These are phyloP conservation scores for Chloroceryle inda DNA, from an alignment of 2,797 vertebrate species.

Conservation along the genomic window DNA sequence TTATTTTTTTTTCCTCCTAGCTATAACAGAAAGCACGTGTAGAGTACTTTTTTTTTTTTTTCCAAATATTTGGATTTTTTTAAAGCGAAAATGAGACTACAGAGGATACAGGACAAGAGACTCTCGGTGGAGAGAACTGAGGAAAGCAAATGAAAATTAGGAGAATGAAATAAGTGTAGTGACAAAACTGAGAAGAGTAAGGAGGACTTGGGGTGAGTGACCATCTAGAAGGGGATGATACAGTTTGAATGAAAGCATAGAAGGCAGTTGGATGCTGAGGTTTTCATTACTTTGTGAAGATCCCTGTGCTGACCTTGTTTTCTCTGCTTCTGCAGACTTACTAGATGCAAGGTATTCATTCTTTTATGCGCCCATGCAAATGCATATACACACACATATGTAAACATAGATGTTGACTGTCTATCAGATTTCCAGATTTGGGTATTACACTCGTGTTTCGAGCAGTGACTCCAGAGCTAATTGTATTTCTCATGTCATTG, in stretches of 20 bases:
- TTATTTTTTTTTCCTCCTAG: background rate
- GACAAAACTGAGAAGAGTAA: background rate
- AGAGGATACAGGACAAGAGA: background rate
- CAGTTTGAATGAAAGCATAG: background rate
- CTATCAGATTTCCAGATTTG: background rate
- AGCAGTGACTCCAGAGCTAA: background rate
- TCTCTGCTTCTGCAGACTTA: background rate
- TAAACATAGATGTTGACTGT: background rate
- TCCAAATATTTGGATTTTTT: background rate
- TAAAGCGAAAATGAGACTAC: background rate
- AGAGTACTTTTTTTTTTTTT: background rate
- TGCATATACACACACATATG: background rate
- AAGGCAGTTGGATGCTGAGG: background rate
- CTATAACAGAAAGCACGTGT: background rate
- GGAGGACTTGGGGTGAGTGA: background rate
- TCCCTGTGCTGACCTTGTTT: background rate
- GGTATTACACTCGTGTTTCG: background rate
- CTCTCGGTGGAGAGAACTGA: background rate
- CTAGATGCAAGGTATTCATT: background rate
- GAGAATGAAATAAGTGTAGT: background rate
- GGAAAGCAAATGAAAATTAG: background rate
- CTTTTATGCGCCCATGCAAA: background rate
- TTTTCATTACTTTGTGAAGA: background rate
- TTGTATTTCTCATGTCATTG: background rate
- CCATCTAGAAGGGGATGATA: background rate